Evolutionary conservation across 2,113 vertebrate genomes (phyloP).

Genomic region (Laticauda laticaudata): DNA sequence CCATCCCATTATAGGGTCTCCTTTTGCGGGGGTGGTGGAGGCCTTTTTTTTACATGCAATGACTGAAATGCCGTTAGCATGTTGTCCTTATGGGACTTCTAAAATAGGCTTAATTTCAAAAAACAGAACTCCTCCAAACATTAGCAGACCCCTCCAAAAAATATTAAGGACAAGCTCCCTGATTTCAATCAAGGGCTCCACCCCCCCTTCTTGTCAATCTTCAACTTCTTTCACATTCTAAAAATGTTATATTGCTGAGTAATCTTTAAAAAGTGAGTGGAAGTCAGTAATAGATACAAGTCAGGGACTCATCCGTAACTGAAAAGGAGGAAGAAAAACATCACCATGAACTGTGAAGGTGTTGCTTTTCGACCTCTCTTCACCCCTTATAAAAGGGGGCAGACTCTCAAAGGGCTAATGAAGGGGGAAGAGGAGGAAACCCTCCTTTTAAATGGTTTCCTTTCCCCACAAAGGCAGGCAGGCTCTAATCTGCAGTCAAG

Average conservation of each 20-base stretch:
- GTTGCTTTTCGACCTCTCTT: neutral
- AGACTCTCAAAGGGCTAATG: fast-evolving
- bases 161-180: neutral
- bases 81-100: neutral
- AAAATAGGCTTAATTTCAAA: neutral
- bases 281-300: conserved; percentile 55
- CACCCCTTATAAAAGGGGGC: neutral
- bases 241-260: neutral
- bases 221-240: too few relatives aligned
- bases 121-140: neutral
- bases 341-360: conserved; percentile 14
- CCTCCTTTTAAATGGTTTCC: too few relatives aligned
- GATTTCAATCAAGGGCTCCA: neutral
- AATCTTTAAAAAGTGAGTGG: conserved; percentile 7
- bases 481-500: fast-evolving
- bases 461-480: neutral
- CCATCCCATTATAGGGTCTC: neutral
- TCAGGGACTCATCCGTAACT: conserved; percentile 59
- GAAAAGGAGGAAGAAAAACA: conserved; percentile 33
- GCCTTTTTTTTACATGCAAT: neutral
- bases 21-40: neutral
- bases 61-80: neutral
- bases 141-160: neutral
- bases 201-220: neutral
- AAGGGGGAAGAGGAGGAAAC: neutral